Evolutionary conservation across 2,797 vertebrate species (phyloP), one percentile per base, ranked within the genome.

Genomic region (Lagorchestes hirsutus): DNA sequence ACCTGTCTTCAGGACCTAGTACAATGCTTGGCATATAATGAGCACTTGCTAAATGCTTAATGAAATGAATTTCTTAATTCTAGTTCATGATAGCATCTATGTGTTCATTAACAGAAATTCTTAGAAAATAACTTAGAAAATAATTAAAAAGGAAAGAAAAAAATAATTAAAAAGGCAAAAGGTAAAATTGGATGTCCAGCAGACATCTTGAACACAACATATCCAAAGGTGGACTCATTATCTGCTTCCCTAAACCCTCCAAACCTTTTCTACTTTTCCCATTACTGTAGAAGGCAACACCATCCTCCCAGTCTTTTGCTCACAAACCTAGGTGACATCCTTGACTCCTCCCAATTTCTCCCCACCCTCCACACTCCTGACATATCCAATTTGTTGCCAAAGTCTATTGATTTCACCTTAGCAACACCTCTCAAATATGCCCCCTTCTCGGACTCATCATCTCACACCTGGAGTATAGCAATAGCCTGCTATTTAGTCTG

Each of bases 1-100:
- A 87, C 40, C 9, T 82, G 24, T 46, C 18, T 46, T 82, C 74
- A 82, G 18, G 22, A 82, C 40, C 40, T 46, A 46, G 18, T 22
- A 46, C 22, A 87, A 87, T 27, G 74, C 22, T 9, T 46, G 74
- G 74, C 74, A 87, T 0, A 27, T 46, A 46, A 82, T 27, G 8
- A 31, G 40, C 18, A 10, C 40, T 87, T 46, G 24, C 40, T 87
- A 46, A 87, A 46, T 24, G 74, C 22, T 46, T 46, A 87, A 46
- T 87, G 22, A 87, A 46, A 50, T 31, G 22, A 82, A 46, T 46
- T 87, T 22, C 22, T 46, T 87, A 46, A 9, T 46, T 87, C 29
- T 74, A 5, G 40, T 58, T 96, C 54, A 96, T 54, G 87, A 95
- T 91, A 90, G 54, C 0, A 58, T 54, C 62, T 95, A 34, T 34